Evolutionary conservation across 2,113 vertebrate species (phyloP), one percentile per base, ranked within the genome.

Genomic region (Collichthys lucidus): DNA sequence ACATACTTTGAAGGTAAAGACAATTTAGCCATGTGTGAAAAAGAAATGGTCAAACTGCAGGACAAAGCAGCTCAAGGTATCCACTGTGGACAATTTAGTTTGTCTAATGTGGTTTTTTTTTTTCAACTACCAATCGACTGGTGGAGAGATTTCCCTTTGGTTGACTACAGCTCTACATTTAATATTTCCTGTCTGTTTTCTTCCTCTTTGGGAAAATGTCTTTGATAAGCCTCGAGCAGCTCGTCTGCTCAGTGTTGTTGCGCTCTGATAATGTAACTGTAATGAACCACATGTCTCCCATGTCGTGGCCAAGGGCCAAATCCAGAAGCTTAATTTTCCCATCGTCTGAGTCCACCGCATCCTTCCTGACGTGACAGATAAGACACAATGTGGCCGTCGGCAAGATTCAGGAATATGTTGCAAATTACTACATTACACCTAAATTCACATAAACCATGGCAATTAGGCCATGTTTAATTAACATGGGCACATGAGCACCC

Each of bases 211-310:
- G 44, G n/a, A 22, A 42, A 50, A 52, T 29, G 22, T 24, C 59
- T 50, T 63, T 50, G n/a, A 59, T 24, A 19, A 60, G 40, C 53
- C 12, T 52, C 6, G 7, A 65, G 17, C 14, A 42, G 20, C 26
- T 46, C 17, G 11, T 61, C 59, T 47, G 31, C 50, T 72, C 40
- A 46, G 22, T 17, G 10, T 14, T n/a, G 5, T 47, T 64, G 6
- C 55, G 68, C 59, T 67, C 15, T 35, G 72, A 50, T 62, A 24
- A 53, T 65, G 42, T 20, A n/a, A 15, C 49, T 56, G 40, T 76
- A 60, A 66, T 55, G 46, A 61, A 70, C 35, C 57, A 10, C 24
- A 68, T 69, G 55, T 67, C 29, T 50, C 31, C 26, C 44, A n/a
- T 53, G 50, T 11, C 17, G 12, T 63, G 65, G 50, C 42, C 57